Percentiles rank a stretch among this genome's conserved stretches.
phyloP scores from a whole-genome alignment of 2,888 invertebrate species.

The Thecocarcelia acutangulata region DNA sequence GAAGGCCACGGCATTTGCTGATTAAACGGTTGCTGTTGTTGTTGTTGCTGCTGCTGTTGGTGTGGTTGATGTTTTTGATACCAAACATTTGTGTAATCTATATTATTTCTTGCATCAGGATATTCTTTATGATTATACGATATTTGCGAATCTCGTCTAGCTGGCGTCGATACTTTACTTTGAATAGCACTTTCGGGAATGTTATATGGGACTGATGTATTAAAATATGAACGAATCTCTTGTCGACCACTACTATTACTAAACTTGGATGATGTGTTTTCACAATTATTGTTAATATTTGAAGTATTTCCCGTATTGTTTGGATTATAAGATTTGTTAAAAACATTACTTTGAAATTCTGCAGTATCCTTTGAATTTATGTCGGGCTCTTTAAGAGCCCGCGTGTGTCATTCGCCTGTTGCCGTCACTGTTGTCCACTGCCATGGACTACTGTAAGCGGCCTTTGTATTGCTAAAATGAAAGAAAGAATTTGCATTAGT shows the following conservation, averaged over 20 bases:
- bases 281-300: conserved; percentile 63
- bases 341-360: conserved; percentile 63
- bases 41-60: conserved; percentile 34
- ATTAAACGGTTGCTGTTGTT: conserved; percentile 59
- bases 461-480: conserved; percentile 77
- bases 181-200: conserved; percentile 30
- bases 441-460: conserved; percentile 83
- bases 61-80: conserved; percentile 71
- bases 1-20: conserved; percentile 54
- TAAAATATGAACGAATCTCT: conserved; percentile 31
- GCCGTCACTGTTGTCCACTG: conserved; percentile 84
- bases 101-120: conserved; percentile 66
- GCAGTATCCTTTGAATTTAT: conserved; percentile 67
- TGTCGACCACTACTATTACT: conserved; percentile 44
- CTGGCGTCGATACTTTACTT: conserved; percentile 47
- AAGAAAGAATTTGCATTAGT: no score
- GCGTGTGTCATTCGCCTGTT: conserved; percentile 84
- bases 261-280: conserved; percentile 61
- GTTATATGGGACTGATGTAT: conserved; percentile 9
- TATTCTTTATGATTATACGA: conserved; percentile 63
- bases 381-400: conserved; percentile 81
- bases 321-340: conserved; percentile 68
- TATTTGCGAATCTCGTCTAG: conserved; percentile 69
- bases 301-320: conserved; percentile 68
- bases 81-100: conserved; percentile 74